Conservation (phyloP, 2,113 vertebrate species). For the Potamarius usumacintae region DNA sequence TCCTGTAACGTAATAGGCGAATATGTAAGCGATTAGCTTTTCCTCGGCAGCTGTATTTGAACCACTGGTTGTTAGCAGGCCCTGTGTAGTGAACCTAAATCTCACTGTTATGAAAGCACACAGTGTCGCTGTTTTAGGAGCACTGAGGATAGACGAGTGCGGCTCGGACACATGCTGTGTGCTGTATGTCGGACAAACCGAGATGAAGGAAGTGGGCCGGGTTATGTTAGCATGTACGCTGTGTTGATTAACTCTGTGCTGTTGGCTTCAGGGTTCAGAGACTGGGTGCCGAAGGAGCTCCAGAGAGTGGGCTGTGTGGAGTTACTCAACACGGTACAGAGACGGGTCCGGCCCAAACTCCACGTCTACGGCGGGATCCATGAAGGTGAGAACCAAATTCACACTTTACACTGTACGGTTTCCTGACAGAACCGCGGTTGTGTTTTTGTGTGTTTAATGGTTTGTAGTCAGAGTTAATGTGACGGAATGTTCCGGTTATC, state of each 20-base stretch:
- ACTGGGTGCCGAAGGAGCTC: slow-evolving; percentile 91
- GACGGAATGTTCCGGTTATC: background rate
- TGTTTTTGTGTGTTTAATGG: background rate
- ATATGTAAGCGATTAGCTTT: background rate
- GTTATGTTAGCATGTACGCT: background rate
- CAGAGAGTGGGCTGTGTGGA: slow-evolving; percentile 89
- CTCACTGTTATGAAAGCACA: background rate
- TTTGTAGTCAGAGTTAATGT: background rate
- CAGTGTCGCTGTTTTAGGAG: background rate
- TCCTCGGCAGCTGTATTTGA: background rate
- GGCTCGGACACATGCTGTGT: no score
- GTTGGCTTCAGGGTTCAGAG: slow-evolving; percentile 79
- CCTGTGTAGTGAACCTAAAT: background rate
- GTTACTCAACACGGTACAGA: slow-evolving; percentile 87
- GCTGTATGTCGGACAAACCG: background rate
- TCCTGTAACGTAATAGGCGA: background rate
- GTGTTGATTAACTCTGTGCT: background rate
- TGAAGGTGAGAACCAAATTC: slow-evolving; percentile 73
- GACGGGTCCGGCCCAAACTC: slow-evolving; percentile 84
- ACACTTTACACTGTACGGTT: background rate
- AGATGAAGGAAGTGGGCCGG: background rate
- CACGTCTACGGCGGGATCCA: slow-evolving; percentile 88
- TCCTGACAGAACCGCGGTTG: background rate
- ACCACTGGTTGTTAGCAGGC: background rate
- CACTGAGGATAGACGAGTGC: background rate